Conservation (phyloP, 1,140 invertebrate species). For the Antheraea mylitta region DNA sequence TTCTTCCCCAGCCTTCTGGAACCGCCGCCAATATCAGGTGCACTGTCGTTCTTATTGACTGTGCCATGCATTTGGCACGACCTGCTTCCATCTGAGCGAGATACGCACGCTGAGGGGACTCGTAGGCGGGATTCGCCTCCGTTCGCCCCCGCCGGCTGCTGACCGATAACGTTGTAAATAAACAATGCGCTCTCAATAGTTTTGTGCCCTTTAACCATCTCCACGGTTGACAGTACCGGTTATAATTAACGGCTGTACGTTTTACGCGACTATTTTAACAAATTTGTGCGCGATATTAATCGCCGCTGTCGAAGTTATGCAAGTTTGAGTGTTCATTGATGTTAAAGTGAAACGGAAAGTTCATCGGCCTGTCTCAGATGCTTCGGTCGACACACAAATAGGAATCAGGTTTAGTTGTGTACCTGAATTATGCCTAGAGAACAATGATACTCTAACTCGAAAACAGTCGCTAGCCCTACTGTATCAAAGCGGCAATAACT, state of each 20-base stretch:
- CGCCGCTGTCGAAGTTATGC: neutral
- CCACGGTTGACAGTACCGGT: constrained; percentile 24
- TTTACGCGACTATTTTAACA: neutral
- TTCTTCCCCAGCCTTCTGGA: constrained; percentile 83
- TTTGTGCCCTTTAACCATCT: constrained; percentile 28
- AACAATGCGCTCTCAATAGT: constrained; percentile 43
- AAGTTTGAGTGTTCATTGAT: constrained; percentile 32
- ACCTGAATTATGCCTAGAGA: neutral
- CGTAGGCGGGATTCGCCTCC: constrained; percentile 48
- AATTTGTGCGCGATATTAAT: neutral
- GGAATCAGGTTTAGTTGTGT: constrained; percentile 49
- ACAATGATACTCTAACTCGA: neutral
- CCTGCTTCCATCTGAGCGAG: constrained; percentile 5
- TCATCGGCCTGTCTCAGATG: constrained; percentile 42
- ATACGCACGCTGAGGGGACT: constrained; percentile 28
- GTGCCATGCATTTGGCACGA: constrained; percentile 9
- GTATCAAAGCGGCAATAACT: no score
- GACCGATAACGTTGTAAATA: constrained; percentile 67
- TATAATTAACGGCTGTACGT: neutral
- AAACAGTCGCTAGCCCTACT: neutral
- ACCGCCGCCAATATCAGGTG: constrained; percentile 92
- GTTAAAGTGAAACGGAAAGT: constrained; percentile 67
- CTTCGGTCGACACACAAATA: constrained; percentile 56
- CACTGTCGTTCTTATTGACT: constrained; percentile 39
- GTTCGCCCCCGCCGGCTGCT: constrained; percentile 24